These are phyloP conservation scores for Rhinogobio ventralis DNA, from an alignment of 2,797 vertebrate genomes.

Conservation along the genomic window DNA sequence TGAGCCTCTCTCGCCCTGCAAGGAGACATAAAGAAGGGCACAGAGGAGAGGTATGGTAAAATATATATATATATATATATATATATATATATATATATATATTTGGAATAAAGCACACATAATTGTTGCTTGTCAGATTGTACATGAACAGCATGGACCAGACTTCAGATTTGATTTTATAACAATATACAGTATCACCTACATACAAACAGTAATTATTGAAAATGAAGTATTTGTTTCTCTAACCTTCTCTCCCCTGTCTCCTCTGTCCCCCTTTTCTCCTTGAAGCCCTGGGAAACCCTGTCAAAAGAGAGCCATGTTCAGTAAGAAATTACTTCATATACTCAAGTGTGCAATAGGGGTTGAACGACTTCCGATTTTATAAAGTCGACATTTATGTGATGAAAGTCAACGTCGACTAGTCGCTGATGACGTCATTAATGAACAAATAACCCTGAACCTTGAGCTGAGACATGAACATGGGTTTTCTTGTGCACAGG, in stretches of 20 bases:
- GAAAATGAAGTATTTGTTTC: not conserved
- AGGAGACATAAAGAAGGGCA: not conserved
- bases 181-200: not conserved
- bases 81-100: too few relatives aligned
- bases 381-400: too few relatives aligned
- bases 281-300: conserved; percentile 92
- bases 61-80: too few relatives aligned
- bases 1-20: conserved; percentile 89
- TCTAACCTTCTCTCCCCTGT: conserved; percentile 90
- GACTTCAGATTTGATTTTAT: not conserved
- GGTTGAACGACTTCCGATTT: too few relatives aligned
- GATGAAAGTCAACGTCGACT: too few relatives aligned
- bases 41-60: not conserved
- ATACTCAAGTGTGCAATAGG: not conserved
- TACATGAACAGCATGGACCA: not conserved
- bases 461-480: too few relatives aligned
- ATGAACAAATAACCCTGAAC: too few relatives aligned
- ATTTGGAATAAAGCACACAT: not conserved
- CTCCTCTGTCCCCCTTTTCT: conserved; percentile 89
- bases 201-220: not conserved
- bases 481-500: too few relatives aligned
- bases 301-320: conserved; percentile 69
- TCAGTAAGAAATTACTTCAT: conserved; percentile 2
- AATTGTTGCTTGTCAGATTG: not conserved
- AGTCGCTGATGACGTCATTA: too few relatives aligned